Percentiles rank a stretch among this genome's conserved stretches.
Conservation (phyloP, 2,113 vertebrate species). For the Pollachius pollachius region DNA sequence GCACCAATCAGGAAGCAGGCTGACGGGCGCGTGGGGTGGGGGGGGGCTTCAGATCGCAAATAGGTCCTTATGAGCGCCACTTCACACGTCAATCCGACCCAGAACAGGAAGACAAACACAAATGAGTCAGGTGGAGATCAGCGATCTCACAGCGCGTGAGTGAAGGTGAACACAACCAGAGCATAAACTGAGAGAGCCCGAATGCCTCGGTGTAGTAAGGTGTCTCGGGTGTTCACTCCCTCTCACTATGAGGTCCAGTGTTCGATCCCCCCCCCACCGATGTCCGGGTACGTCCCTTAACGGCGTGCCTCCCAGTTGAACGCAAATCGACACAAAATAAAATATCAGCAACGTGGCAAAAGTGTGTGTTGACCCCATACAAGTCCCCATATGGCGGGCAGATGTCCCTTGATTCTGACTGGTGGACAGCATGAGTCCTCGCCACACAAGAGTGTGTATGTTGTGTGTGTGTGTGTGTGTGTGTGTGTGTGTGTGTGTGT, state of each 20-base stretch:
- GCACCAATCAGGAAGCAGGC: constrained; percentile 46
- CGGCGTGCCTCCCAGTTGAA: neutral
- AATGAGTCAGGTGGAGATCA: constrained; percentile 22
- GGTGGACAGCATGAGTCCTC: too few species aligned
- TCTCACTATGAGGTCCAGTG: too few species aligned
- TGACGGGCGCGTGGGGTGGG: neutral
- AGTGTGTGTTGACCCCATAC: constrained; percentile 57
- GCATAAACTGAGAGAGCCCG: neutral
- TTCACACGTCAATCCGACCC: constrained; percentile 44
- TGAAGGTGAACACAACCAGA: neutral
- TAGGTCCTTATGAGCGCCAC: constrained; percentile 49
- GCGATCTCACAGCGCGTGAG: neutral
- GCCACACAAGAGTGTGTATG: neutral
- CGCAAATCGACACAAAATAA: neutral
- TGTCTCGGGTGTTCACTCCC: too few species aligned
- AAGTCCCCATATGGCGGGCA: constrained; percentile 63
- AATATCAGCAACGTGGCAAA: constrained; percentile 24
- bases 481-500: too few species aligned
- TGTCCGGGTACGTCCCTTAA: too few species aligned
- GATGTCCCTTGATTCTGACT: constrained; percentile 30
- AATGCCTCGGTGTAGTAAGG: too few species aligned
- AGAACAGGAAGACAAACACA: constrained; percentile 25
- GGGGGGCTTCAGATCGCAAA: constrained; percentile 27
- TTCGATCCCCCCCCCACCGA: too few species aligned
- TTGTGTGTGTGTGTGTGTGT: too few species aligned